A percentile compares a stretch with the other conserved stretches of the same genome.
Conservation (phyloP, 2,113 vertebrate genomes). For the Ramphastos sulfuratus region DNA sequence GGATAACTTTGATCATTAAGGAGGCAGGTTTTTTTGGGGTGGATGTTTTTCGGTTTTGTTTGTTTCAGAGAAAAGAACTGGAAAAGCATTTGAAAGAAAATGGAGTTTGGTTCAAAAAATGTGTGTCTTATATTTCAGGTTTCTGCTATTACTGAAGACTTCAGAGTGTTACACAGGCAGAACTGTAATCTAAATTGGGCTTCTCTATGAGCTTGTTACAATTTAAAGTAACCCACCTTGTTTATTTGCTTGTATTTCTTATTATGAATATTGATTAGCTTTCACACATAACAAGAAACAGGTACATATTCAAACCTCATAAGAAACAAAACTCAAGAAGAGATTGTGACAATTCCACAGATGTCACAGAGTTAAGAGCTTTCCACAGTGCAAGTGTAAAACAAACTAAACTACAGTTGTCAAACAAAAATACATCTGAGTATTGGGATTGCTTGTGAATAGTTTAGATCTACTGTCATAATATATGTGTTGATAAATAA, state of each 20-base stretch:
- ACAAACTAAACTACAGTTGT: neutral
- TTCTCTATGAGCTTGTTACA: neutral
- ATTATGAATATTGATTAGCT: neutral
- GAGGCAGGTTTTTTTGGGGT: too few relatives aligned
- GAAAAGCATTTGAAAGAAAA: neutral
- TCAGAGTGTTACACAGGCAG: neutral
- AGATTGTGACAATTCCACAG: neutral
- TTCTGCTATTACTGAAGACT: neutral
- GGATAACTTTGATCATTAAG: neutral
- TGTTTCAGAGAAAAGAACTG: neutral
- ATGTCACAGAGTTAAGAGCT: neutral
- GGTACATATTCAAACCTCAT: neutral
- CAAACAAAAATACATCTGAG: neutral
- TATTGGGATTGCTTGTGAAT: neutral
- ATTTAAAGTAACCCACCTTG: neutral
- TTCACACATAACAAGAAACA: neutral
- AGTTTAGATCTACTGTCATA: neutral
- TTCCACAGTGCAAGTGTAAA: neutral
- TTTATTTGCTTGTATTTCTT: neutral
- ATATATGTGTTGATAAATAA: conserved; percentile 31
- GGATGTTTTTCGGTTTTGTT: neutral
- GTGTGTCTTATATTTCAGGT: neutral
- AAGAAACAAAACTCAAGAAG: neutral
- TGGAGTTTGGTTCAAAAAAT: neutral
- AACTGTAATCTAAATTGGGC: neutral